Evolutionary conservation across 2,888 invertebrate species (phyloP), one percentile per base, ranked within the genome.

Genomic region (Caenorhabditis sp.): DNA sequence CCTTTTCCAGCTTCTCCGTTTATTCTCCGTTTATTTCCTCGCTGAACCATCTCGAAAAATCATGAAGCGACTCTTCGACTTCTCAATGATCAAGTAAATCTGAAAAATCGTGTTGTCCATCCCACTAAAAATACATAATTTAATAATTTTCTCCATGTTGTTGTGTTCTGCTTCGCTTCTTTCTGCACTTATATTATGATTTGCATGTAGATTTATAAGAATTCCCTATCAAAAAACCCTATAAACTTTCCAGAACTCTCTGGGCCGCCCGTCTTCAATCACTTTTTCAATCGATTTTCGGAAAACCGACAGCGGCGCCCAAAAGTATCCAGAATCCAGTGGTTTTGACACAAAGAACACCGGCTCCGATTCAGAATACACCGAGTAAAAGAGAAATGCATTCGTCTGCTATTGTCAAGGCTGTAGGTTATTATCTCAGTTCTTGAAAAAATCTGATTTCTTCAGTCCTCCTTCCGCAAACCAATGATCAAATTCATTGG

Each of bases 401-500:
- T 54, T 79, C 84, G 16, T 68, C 84, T 4, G n/a, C 64, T 35
- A 49, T 76, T 44, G 49, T 38, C 10, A 84, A 80, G 22, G 64
- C 70, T 24, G 84, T 84, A 12, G 49, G 68, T 77, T 68, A 59
- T 70, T 49, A 31, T 31, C 31, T 31, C 31, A 31, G 4, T 31
- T 31, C 7, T 31, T 31, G 7, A 22, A 64, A 64, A 35, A 16
- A 44, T 58, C 35, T 47, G 22, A 16, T 7, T 38, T 19, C 14
- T 79, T n/a, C 41, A 84, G 69, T 68, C 73, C 19, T 79, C 85
- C n/a, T 51, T 83, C 22, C 88, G 90, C 26, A 85, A 87, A 66
- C 91, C 91, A 22, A 76, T 89, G 82, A 91, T 91, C 85, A 91
- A 91, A 73, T 91, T 91, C 86, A 56, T 91, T 54, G 91, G 91